These are phyloP conservation scores for Berghia stephanieae DNA, from an alignment of 1,140 invertebrate species.

Conservation along the genomic window DNA sequence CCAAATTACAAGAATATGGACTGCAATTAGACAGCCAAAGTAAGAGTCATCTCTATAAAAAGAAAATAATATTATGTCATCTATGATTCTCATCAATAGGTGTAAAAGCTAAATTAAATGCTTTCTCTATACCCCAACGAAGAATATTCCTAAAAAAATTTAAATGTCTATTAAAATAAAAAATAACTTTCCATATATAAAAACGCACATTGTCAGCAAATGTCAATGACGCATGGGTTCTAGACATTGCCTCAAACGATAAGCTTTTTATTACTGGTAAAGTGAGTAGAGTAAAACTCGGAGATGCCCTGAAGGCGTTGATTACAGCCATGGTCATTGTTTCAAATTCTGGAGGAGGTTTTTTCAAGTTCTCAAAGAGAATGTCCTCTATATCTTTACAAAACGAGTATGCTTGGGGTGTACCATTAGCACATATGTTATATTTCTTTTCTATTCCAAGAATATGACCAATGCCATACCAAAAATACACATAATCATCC, in stretches of 20 bases:
- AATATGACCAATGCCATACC: constrained; percentile 81
- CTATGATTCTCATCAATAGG: too few species aligned
- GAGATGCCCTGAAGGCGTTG: not conserved
- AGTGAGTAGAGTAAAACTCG: not conserved
- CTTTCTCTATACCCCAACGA: too few species aligned
- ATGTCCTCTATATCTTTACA: constrained; percentile 46
- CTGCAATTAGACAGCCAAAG: too few species aligned
- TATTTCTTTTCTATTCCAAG: constrained; percentile 84
- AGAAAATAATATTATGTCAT: too few species aligned
- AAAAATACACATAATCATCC: constrained; percentile 83
- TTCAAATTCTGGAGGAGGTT: constrained; percentile 40
- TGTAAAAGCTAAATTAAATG: too few species aligned
- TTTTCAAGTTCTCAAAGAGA: constrained; percentile 31
- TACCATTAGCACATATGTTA: constrained; percentile 71
- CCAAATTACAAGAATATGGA: too few species aligned
- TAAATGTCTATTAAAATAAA: constrained; percentile 13
- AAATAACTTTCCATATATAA: constrained; percentile 3
- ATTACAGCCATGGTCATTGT: constrained; percentile 39
- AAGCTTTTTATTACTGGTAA: constrained; percentile 19
- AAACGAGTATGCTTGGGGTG: constrained; percentile 65
- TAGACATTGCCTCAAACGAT: not conserved
- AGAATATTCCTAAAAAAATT: too few species aligned
- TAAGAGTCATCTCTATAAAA: too few species aligned
- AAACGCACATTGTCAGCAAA: constrained; percentile 5
- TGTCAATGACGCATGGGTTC: not conserved